Evolutionary conservation across 37 sponge, comb jelly and placozoan species (phyloP).

Genomic region (Eunapius fragilis): DNA sequence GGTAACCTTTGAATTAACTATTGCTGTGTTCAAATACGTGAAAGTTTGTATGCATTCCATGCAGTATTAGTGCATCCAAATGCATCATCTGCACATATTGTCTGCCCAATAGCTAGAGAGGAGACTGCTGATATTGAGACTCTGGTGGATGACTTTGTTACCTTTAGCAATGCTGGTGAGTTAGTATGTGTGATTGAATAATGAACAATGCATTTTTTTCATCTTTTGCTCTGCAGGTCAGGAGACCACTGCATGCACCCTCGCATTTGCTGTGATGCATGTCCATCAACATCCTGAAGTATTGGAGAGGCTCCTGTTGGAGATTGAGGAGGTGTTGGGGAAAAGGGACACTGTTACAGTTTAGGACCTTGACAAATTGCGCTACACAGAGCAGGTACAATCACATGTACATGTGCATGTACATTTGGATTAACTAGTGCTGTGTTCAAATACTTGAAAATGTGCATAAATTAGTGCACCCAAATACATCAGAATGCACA

Average conservation of each 20-base stretch:
- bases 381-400: constrained; percentile 3
- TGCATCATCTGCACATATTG: background rate
- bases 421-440: too few species aligned
- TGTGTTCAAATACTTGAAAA: background rate
- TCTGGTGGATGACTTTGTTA: constrained; percentile 25
- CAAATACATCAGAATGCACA: too few species aligned
- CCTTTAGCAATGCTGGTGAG: constrained; percentile 24
- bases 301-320: background rate
- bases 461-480: too few species aligned
- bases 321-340: constrained; percentile 8
- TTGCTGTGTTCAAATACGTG: too few species aligned
- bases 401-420: too few species aligned
- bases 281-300: background rate
- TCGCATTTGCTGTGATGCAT: background rate
- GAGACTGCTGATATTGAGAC: constrained; percentile 4
- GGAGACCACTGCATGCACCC: constrained; percentile 1
- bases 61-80: too few species aligned
- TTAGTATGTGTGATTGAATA: background rate
- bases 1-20: too few species aligned
- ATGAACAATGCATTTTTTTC: background rate
- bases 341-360: background rate
- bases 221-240: background rate
- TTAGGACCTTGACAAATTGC: background rate
- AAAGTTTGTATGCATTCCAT: too few species aligned
- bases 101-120: background rate